Evolutionary conservation across 2,797 vertebrate genomes (phyloP).

Genomic region (Hybognathus amarus): DNA sequence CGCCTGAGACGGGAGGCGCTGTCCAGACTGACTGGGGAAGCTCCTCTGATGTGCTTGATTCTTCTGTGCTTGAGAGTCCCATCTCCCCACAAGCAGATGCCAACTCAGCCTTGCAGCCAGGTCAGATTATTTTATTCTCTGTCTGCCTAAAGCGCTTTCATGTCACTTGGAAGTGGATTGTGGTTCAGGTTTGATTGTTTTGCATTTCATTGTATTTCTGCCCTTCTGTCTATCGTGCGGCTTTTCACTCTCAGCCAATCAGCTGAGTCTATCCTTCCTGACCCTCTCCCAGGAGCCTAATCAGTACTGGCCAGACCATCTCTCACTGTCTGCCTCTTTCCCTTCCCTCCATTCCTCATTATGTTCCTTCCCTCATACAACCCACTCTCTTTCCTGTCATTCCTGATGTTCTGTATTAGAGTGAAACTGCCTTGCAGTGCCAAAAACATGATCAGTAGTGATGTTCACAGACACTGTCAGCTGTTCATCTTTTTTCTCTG

Average conservation of each 20-base stretch:
- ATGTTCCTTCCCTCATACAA: conserved; percentile 28
- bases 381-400: conserved; percentile 36
- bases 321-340: conserved; percentile 17
- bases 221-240: neutral
- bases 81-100: conserved; percentile 69
- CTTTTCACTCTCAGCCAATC: conserved; percentile 60
- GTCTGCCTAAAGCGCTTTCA: conserved; percentile 4
- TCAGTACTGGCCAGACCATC: conserved; percentile 66
- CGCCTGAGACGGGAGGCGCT: conserved; percentile 75
- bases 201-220: conserved; percentile 14
- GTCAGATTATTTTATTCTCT: conserved; percentile 65
- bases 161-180: neutral
- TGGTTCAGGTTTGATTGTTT: conserved; percentile 9
- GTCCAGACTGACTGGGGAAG: conserved; percentile 78
- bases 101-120: conserved; percentile 67
- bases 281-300: conserved; percentile 69
- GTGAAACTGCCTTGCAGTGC: conserved; percentile 63
- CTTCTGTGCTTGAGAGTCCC: conserved; percentile 74
- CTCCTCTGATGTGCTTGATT: conserved; percentile 79
- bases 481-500: conserved; percentile 13
- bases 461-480: conserved; percentile 31
- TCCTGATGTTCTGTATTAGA: conserved; percentile 32
- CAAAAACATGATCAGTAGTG: conserved; percentile 27
- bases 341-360: conserved; percentile 26
- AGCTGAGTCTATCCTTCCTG: conserved; percentile 65